Evolutionary conservation across 2,113 vertebrate species (phyloP).

Genomic region (Apodemus sylvaticus): DNA sequence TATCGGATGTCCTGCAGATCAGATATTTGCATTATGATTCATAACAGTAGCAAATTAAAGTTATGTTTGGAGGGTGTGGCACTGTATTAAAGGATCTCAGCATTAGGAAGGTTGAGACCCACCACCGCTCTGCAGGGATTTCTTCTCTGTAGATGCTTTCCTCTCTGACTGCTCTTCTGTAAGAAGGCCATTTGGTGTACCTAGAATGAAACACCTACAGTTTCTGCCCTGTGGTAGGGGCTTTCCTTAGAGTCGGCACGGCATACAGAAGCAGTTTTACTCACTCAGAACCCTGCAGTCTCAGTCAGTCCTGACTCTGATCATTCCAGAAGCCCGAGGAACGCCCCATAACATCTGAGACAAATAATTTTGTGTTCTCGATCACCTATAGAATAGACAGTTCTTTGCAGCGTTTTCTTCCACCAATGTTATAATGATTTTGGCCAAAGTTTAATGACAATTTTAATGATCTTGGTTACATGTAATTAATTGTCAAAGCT

Average conservation of each 20-base stretch:
- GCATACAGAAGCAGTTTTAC: neutral
- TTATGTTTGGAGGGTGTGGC: neutral
- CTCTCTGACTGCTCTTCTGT: neutral
- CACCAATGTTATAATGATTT: neutral
- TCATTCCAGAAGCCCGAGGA: neutral
- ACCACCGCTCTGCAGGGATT: neutral
- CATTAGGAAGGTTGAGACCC: neutral
- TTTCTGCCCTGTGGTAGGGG: neutral
- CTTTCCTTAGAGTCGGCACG: neutral
- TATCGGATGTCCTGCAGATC: neutral
- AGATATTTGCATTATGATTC: neutral
- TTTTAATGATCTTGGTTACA: neutral
- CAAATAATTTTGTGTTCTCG: neutral
- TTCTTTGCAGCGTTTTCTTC: neutral
- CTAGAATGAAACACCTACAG: neutral
- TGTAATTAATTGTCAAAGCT: neutral
- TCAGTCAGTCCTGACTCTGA: no score
- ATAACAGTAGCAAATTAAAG: neutral
- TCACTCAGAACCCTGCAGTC: neutral
- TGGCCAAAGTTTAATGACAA: neutral
- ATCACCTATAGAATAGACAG: neutral
- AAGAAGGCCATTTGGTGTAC: neutral
- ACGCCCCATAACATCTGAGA: accelerated
- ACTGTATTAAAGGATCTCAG: neutral
- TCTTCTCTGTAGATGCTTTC: neutral